Percentiles rank a stretch among this genome's conserved stretches.
Conservation (phyloP, 2,113 vertebrate genomes). For the Melanotaenia duboulayi region DNA sequence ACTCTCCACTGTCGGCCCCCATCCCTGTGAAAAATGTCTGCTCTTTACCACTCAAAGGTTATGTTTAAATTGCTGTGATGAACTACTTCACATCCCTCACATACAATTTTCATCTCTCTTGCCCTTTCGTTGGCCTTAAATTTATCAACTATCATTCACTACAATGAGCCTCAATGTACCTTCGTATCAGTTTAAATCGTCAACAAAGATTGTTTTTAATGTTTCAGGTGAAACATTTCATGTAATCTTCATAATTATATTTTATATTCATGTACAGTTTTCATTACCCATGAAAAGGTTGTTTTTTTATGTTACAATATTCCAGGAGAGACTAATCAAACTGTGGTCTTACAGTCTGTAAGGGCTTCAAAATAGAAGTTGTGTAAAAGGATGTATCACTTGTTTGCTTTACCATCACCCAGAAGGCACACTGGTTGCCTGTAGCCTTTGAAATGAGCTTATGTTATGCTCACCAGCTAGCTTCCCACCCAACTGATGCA, state of each 20-base stretch:
- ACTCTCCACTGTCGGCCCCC: slow-evolving; percentile 43
- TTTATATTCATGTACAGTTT: too few relatives aligned
- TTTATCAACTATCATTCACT: slow-evolving; percentile 32
- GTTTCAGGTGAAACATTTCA: too few relatives aligned
- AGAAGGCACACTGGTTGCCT: too few relatives aligned
- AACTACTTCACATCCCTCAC: slow-evolving; percentile 52
- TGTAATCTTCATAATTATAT: background rate
- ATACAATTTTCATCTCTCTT: slow-evolving; percentile 20
- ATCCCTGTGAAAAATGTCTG: slow-evolving; percentile 30
- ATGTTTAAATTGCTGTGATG: slow-evolving; percentile 64
- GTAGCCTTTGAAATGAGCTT: too few relatives aligned
- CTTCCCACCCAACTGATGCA: too few relatives aligned
- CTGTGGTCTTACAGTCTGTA: too few relatives aligned
- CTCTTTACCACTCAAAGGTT: slow-evolving; percentile 54
- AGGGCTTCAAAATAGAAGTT: too few relatives aligned
- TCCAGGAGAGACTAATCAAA: background rate
- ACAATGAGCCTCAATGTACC: background rate
- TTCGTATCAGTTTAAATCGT: background rate
- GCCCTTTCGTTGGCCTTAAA: slow-evolving; percentile 4
- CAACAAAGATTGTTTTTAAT: background rate
- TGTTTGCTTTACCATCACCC: too few relatives aligned
- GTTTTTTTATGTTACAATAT: background rate
- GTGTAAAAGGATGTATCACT: too few relatives aligned
- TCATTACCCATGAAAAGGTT: background rate
- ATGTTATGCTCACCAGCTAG: too few relatives aligned